Percentiles rank a stretch among this genome's conserved stretches.
phyloP scores from a whole-genome alignment of 1,140 invertebrate genomes.

The Caerostris extrusa region DNA sequence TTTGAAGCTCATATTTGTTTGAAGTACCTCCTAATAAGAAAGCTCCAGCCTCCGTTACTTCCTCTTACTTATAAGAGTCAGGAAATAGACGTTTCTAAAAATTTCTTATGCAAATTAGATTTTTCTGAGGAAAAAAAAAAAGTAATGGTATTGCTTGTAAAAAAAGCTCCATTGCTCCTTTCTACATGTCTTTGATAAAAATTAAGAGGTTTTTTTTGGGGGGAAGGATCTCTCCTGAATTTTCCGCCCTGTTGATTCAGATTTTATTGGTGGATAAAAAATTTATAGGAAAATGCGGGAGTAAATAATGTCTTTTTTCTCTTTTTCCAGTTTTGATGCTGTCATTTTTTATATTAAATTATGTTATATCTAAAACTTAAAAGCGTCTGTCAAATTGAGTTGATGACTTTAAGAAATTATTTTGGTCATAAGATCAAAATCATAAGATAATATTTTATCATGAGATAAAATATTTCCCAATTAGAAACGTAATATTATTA shows the following conservation, averaged over 20 bases:
- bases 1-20: background rate
- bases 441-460: too few species aligned
- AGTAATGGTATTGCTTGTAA: background rate
- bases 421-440: too few species aligned
- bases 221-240: background rate
- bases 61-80: background rate
- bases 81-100: background rate
- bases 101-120: background rate
- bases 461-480: too few species aligned
- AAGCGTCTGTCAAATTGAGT: too few species aligned
- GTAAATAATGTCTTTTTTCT: background rate
- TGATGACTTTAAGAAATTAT: too few species aligned
- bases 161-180: background rate
- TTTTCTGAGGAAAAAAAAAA: background rate
- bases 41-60: background rate
- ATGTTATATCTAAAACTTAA: too few species aligned
- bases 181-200: background rate
- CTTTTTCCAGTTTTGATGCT: background rate
- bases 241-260: background rate
- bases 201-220: background rate
- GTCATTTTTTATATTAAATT: background rate
- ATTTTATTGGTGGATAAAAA: background rate
- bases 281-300: background rate
- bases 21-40: conserved; percentile 9
- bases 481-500: too few species aligned